Base-by-base conservation (phyloP, 2,888 invertebrate species). In the Hydroisotoma schaefferi region DNA sequence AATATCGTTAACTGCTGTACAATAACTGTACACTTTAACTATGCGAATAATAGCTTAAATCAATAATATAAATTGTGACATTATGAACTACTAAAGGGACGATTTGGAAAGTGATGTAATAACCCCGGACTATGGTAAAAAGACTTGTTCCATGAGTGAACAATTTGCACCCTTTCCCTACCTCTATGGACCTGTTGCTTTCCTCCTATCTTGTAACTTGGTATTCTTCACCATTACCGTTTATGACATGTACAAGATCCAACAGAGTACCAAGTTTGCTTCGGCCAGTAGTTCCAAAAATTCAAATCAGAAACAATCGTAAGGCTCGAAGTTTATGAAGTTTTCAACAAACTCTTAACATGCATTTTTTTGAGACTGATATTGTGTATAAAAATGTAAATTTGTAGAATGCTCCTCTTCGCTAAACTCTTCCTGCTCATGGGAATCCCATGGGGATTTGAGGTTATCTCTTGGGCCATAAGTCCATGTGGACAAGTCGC, bases 361-460 rank as follows among this genome's bases (percentile, higher is more conserved):
- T 15, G 33, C 26, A 18, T 40, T n/a, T 48, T 48, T 12, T 40
- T 26, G 15, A 33, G 15, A 33, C 15, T 15, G 8, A 33, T 33
- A 6, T 33, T 33, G 15, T 33, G 8, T 10, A 33, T 33, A 6
- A 33, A 33, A 10, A 15, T 15, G n/a, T 20, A 20, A 27, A 33
- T 20, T 56, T 61, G 8, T 53, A 72, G 72, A 22, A 23, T 68
- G 18, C 18, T 59, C 12, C 54, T 72, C 15, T 71, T 72, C 40
- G 61, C 51, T 10, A 72, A 72, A 60, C 29, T 72, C 2, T 57
- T 71, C 26, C 53, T 72, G 1, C 60, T 72, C 2, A 71, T 69
- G 71, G 71, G 70, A 23, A 37, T 70, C n/a, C 64, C 69, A 5
- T 72, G 72, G 72, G 48, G 57, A 8, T 70, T 69, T 26, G 67